A percentile compares a stretch with the other conserved stretches of the same genome.
These are phyloP conservation scores for Pseudotriccus pelzelni DNA, from an alignment of 2,797 vertebrate species.

Conservation along the genomic window DNA sequence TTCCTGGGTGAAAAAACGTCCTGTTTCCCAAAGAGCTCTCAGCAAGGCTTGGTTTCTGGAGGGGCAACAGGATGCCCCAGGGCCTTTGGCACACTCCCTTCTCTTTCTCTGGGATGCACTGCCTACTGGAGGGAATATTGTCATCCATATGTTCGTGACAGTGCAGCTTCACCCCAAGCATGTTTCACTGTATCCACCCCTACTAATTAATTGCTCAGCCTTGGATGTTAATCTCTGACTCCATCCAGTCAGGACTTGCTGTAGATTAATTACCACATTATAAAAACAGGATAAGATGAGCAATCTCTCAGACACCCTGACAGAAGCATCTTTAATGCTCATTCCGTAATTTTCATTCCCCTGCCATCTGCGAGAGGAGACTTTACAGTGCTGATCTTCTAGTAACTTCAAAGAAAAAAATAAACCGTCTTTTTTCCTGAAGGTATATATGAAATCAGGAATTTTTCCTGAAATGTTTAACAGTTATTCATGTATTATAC, in stretches of 20 bases:
- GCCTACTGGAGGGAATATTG: background rate
- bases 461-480: background rate
- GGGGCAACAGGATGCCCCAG: background rate
- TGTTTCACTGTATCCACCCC: background rate
- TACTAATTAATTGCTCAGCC: background rate
- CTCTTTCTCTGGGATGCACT: background rate
- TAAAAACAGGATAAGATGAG: background rate
- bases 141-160: background rate
- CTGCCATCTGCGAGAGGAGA: background rate
- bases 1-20: background rate
- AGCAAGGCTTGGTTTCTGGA: rapidly evolving
- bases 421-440: background rate
- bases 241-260: background rate
- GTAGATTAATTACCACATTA: background rate
- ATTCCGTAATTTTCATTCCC: background rate
- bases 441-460: background rate
- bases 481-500: background rate
- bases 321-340: background rate
- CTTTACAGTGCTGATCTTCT: background rate
- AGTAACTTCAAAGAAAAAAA: background rate
- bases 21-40: background rate
- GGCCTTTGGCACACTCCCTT: background rate
- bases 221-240: background rate
- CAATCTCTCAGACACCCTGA: background rate
- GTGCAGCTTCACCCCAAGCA: background rate